Evolutionary conservation across 2,888 invertebrate species (phyloP).

Genomic region (Aplocera efformata): DNA sequence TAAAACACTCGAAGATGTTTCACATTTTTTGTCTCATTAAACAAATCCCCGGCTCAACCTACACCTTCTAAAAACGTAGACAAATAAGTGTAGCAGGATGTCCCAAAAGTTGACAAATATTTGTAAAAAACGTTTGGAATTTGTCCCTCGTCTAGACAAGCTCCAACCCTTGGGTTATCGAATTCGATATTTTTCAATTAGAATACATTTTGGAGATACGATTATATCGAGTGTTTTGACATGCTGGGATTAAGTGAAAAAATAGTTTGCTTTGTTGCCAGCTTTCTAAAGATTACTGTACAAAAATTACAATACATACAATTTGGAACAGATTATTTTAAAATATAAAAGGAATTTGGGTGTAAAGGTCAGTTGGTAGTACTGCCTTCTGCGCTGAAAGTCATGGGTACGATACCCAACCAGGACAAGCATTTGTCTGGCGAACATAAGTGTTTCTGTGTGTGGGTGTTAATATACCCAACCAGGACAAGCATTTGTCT

Average conservation of each 20-base stretch:
- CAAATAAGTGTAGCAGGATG: slow-evolving; percentile 37
- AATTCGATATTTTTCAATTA: slow-evolving; percentile 22
- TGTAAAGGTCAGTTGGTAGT: too few relatives aligned
- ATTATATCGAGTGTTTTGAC: slow-evolving; percentile 2
- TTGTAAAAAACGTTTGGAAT: slow-evolving; percentile 41
- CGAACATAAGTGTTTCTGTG: too few relatives aligned
- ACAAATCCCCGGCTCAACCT: slow-evolving; percentile 17
- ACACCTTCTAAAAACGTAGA: slow-evolving; percentile 32
- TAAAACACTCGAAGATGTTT: neutral
- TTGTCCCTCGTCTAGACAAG: slow-evolving; percentile 32
- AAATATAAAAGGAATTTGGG: too few relatives aligned
- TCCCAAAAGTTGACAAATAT: slow-evolving; percentile 54
- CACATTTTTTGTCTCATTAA: slow-evolving; percentile 21
- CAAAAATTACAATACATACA: too few relatives aligned
- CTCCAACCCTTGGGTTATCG: slow-evolving; percentile 19
- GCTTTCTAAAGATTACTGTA: too few relatives aligned
- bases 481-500: too few relatives aligned
- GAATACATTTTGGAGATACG: slow-evolving; percentile 1
- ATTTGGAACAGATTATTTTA: too few relatives aligned
- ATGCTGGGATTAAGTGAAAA: neutral
- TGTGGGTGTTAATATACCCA: too few relatives aligned
- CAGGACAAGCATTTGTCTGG: too few relatives aligned
- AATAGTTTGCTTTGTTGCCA: too few relatives aligned
- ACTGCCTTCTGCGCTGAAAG: too few relatives aligned
- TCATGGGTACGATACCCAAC: too few relatives aligned